Evolutionary conservation across 2,797 vertebrate species (phyloP), one percentile per base, ranked within the genome.

Genomic region (Sardinella longiceps): DNA sequence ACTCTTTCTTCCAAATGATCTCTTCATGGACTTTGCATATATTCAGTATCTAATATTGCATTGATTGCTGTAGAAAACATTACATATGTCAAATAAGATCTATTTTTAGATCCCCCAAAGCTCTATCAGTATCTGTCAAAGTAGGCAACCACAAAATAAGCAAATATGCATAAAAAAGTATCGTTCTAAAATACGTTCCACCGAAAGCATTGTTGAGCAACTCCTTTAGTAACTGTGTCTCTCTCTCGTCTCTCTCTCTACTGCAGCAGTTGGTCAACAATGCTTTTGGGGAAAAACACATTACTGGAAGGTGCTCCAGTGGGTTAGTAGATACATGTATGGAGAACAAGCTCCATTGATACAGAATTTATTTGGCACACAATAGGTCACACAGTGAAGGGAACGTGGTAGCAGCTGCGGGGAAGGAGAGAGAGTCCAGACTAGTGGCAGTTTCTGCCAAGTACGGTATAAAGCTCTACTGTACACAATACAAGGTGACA

Each of bases 351-450:
- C 66, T 74, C 30, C 66, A 15, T 37, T 74, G 12, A 6, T 37
- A 74, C 30, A 37, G 30, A 39, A 74, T 74, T 28, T 74, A 39
- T 74, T 74, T 74, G 66, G 66, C 66, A 74, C 33, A 28, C 15
- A 18, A 4, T 18, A 74, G 66, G 66, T 74, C 66, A 74, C 66
- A 74, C 66, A 37, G 66, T 74, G 66, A 37, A 74, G 66, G 20
- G 20, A 56, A 30, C 37, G 14, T 74, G 66, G 66, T 74, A 74
- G 66, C 66, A 74, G 30, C 66, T 74, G 66, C 33, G 30, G 66
- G 30, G 18, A 18, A 18, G 30, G 20, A 37, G 30, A 37, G 30
- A 37, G 39, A 1, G 30, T 74, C 37, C 1, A 74, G 33, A 39
- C 53, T 5, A 20, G 7, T 18, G 33, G 30, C 66, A 74, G 30